Percentiles rank a stretch among this genome's conserved stretches.
These are phyloP conservation scores for Hybos culiciformis DNA, from an alignment of 2,888 invertebrate genomes.

Conservation along the genomic window DNA sequence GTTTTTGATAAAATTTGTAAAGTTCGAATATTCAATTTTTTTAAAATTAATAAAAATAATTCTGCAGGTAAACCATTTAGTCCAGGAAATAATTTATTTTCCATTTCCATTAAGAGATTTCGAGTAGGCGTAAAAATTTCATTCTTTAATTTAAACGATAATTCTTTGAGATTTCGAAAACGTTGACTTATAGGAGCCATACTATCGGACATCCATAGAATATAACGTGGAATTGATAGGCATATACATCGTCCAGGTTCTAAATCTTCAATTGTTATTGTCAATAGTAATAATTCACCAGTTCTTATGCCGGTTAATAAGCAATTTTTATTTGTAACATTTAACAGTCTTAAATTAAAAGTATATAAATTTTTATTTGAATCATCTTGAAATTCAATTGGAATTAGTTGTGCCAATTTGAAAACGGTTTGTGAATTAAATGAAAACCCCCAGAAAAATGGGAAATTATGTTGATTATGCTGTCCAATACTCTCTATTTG, in stretches of 20 bases:
- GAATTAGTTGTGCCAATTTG: background rate
- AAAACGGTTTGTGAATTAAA: conserved; percentile 14
- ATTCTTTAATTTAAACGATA: conserved; percentile 41
- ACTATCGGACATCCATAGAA: no score
- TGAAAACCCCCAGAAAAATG: conserved; percentile 12
- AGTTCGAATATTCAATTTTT: conserved; percentile 14
- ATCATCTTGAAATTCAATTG: background rate
- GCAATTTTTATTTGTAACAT: conserved; percentile 8
- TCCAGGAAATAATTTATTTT: conserved; percentile 25
- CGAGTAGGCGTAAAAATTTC: conserved; percentile 41
- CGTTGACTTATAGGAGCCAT: no score
- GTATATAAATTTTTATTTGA: conserved; percentile 3
- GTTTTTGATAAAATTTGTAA: conserved; percentile 10
- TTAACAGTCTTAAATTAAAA: conserved; percentile 4
- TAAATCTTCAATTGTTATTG: conserved; percentile 21
- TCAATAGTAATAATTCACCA: conserved; percentile 28
- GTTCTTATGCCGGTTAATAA: conserved; percentile 22
- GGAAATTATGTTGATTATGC: conserved; percentile 13
- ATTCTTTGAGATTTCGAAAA: conserved; percentile 34
- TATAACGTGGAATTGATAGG: conserved; percentile 28
- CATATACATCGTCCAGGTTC: conserved; percentile 24
- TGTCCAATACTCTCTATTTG: conserved; percentile 10
- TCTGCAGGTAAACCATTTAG: conserved; percentile 29
- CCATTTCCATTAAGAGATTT: conserved; percentile 38
- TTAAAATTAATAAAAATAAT: conserved; percentile 23